These are phyloP conservation scores for Microctonus hyperodae DNA, from an alignment of 2,888 invertebrate species.

Conservation along the genomic window DNA sequence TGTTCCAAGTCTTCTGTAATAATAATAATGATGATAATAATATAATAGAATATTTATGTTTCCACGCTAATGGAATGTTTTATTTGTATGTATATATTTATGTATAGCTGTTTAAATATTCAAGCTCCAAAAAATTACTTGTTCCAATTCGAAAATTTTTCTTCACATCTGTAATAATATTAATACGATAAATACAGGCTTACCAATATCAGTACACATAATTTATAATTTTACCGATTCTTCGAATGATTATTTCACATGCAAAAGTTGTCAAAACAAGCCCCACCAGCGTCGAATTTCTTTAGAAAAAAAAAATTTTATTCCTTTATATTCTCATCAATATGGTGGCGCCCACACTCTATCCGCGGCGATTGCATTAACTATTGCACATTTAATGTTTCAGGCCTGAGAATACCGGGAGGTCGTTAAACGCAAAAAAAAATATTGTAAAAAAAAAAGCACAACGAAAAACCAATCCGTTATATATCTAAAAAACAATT, in stretches of 20 bases:
- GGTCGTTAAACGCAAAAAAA: not conserved
- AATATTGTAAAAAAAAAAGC: not conserved
- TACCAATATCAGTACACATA: not conserved
- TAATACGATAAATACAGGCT: not conserved
- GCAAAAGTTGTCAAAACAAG: not conserved
- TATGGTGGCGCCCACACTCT: not conserved
- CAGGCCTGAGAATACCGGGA: not conserved
- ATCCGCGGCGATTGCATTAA: not conserved
- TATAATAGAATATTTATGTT: not conserved
- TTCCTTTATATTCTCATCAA: no score
- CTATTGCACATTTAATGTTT: no score
- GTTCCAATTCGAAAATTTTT: not conserved
- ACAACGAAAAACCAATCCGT: not conserved
- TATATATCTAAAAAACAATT: not conserved
- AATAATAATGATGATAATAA: no score
- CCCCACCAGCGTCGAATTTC: not conserved
- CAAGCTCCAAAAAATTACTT: not conserved
- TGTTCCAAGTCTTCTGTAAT: slow-evolving; percentile 45
- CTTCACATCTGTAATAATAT: not conserved
- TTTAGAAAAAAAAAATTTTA: no score
- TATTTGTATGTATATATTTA: not conserved
- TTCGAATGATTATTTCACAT: not conserved
- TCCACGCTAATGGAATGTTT: not conserved
- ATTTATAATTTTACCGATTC: not conserved
- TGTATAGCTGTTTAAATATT: not conserved